These are phyloP conservation scores for Propithecus perrieri DNA, from an alignment of 2,797 vertebrate species.

Conservation along the genomic window DNA sequence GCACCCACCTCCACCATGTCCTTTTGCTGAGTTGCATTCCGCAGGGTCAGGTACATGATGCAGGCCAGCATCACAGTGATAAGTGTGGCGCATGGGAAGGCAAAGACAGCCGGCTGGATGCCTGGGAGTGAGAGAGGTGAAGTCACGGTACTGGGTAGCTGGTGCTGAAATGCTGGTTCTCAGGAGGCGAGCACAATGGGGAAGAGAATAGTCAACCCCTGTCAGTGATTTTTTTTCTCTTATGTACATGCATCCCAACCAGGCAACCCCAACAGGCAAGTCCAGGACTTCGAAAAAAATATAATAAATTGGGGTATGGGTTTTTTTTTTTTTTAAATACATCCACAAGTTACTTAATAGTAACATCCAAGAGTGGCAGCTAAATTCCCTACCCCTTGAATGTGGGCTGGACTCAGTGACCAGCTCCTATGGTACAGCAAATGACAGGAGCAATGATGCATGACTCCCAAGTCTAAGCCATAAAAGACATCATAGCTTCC, in stretches of 20 bases:
- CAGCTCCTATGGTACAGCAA: background rate
- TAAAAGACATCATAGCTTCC: background rate
- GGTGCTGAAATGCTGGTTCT: background rate
- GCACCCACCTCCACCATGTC: conserved; percentile 86
- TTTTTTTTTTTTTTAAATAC: background rate
- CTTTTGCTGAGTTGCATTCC: conserved; percentile 81
- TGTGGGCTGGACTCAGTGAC: background rate
- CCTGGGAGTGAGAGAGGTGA: conserved; percentile 79
- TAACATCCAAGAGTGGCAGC: background rate
- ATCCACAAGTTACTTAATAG: background rate
- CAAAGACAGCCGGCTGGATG: conserved; percentile 86
- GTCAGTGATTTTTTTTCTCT: background rate
- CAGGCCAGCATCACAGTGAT: conserved; percentile 87
- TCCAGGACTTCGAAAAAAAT: background rate
- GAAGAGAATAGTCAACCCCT: background rate
- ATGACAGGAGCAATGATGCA: fast-evolving
- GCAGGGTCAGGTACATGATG: conserved; percentile 87
- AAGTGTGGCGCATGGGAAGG: conserved; percentile 87
- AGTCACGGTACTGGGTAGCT: background rate
- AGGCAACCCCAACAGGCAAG: background rate
- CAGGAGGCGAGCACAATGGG: fast-evolving
- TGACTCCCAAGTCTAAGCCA: background rate
- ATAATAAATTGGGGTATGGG: background rate
- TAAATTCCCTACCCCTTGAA: background rate
- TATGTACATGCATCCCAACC: background rate